A percentile compares a stretch with the other conserved stretches of the same genome.
These are phyloP conservation scores for Leptodactylus fallax DNA, from an alignment of 2,797 vertebrate species.

Conservation along the genomic window DNA sequence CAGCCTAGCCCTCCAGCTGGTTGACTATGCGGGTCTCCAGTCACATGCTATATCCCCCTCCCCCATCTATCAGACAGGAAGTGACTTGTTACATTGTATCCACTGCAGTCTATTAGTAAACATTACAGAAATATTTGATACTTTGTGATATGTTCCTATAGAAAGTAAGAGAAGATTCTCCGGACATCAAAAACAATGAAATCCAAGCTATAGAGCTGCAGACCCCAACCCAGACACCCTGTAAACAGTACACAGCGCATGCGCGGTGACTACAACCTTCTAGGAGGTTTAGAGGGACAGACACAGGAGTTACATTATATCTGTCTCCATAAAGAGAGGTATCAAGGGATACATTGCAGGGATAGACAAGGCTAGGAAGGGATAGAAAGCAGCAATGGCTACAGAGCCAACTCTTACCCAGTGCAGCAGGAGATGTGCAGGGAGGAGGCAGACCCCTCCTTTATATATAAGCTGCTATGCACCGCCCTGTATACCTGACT, in stretches of 20 bases:
- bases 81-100: constrained; percentile 11
- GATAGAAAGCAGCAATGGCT: not conserved
- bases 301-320: not conserved
- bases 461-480: not conserved
- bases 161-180: too few relatives aligned
- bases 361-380: not conserved
- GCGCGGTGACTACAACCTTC: not conserved
- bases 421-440: not conserved
- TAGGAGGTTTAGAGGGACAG: not conserved
- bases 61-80: not conserved
- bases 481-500: constrained; percentile 18
- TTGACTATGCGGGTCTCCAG: too few relatives aligned
- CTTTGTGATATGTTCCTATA: too few relatives aligned
- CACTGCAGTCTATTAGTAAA: not conserved
- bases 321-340: not conserved
- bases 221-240: not conserved
- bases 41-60: too few relatives aligned
- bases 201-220: not conserved
- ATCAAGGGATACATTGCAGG: not conserved
- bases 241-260: not conserved
- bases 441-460: not conserved
- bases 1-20: not conserved
- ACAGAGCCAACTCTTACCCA: constrained; percentile 2
- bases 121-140: not conserved
- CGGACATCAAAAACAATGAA: too few relatives aligned